These are phyloP conservation scores for Trichonephila clavipes DNA, from an alignment of 1,140 invertebrate species.

Conservation along the genomic window DNA sequence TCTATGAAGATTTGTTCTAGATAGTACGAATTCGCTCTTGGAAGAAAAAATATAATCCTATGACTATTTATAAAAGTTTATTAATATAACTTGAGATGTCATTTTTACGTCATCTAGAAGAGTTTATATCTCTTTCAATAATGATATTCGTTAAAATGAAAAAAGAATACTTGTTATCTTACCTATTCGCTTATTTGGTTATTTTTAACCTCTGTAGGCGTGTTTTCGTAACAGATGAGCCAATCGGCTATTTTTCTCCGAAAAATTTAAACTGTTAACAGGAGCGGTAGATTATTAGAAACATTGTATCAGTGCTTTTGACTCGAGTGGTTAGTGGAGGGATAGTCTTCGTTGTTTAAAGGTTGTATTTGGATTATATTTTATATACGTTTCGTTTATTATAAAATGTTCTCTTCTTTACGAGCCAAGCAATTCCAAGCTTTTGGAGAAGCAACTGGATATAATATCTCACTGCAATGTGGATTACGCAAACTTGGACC, in stretches of 20 bases:
- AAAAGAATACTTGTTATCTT: too few species aligned
- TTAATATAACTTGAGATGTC: too few species aligned
- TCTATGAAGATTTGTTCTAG: too few species aligned
- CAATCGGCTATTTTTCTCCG: neutral
- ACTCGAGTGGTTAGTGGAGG: too few species aligned
- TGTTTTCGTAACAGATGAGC: neutral
- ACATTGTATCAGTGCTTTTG: too few species aligned
- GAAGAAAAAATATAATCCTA: too few species aligned
- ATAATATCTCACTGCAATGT: conserved; percentile 85
- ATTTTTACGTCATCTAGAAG: too few species aligned
- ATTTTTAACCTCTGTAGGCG: neutral
- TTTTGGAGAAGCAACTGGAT: conserved; percentile 82
- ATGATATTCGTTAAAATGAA: too few species aligned
- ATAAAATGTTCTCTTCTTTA: conserved; percentile 77
- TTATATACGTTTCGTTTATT: neutral
- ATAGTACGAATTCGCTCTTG: too few species aligned
- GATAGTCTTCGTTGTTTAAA: neutral
- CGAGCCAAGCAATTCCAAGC: conserved; percentile 79
- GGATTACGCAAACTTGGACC: conserved; percentile 85
- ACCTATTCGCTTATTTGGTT: too few species aligned
- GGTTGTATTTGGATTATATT: neutral
- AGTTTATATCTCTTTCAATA: too few species aligned
- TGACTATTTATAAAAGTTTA: too few species aligned
- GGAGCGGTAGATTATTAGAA: neutral
- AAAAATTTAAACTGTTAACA: neutral